A percentile compares a stretch with the other conserved stretches of the same genome.
These are phyloP conservation scores for Nezara viridula DNA, from an alignment of 2,888 invertebrate species.

Conservation along the genomic window DNA sequence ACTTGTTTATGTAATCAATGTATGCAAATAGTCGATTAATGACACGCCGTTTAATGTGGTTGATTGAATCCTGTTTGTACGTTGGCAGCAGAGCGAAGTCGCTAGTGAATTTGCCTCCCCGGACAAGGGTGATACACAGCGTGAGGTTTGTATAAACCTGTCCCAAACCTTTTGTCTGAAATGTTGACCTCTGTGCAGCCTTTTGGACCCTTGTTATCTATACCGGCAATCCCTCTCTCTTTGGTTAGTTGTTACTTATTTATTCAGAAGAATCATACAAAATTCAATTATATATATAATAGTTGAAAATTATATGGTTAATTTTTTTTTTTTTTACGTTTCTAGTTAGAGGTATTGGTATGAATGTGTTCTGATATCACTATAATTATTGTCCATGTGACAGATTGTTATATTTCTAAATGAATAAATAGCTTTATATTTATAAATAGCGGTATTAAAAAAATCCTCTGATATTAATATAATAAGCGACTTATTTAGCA, in stretches of 20 bases:
- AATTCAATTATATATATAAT: too few species aligned
- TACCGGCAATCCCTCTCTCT: background rate
- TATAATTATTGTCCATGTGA: too few species aligned
- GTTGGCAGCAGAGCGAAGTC: background rate
- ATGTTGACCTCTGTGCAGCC: background rate
- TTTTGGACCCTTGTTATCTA: background rate
- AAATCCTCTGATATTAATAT: too few species aligned
- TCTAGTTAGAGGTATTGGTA: too few species aligned
- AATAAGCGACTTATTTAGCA: too few species aligned
- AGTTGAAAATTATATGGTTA: too few species aligned
- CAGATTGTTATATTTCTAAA: too few species aligned
- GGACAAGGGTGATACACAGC: background rate
- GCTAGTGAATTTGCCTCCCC: background rate
- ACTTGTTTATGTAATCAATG: background rate
- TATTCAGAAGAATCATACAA: background rate
- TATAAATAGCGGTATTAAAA: too few species aligned
- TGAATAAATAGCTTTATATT: too few species aligned
- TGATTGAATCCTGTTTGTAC: slow-evolving; percentile 8
- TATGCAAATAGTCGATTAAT: background rate
- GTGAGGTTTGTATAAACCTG: background rate
- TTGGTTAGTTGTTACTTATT: background rate
- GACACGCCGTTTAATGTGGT: background rate
- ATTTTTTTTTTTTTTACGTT: too few species aligned
- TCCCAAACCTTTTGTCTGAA: slow-evolving; percentile 9
- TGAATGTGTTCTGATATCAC: too few species aligned